These are phyloP conservation scores for Miniopterus natalensis DNA, from an alignment of 2,113 vertebrate genomes.

Conservation along the genomic window DNA sequence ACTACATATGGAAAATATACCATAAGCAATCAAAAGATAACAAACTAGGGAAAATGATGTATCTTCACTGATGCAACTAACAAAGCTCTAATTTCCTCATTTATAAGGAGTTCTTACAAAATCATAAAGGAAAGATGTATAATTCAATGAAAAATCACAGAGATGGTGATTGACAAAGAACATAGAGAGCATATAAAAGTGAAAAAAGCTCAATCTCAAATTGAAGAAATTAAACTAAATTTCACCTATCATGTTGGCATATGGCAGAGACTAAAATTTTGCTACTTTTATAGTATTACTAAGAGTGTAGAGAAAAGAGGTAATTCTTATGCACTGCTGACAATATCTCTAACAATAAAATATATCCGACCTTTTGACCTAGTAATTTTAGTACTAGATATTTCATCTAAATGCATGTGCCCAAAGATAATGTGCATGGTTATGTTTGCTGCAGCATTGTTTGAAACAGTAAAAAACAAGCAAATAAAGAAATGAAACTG, in stretches of 20 bases:
- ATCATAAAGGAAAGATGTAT: neutral
- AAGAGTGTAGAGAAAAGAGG: neutral
- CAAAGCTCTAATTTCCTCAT: neutral
- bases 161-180: neutral
- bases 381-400: neutral
- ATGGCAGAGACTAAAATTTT: neutral
- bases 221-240: conserved; percentile 33
- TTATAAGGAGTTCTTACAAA: conserved; percentile 14
- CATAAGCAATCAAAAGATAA: conserved; percentile 4
- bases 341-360: conserved; percentile 21
- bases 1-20: neutral
- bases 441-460: neutral
- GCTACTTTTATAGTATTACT: neutral
- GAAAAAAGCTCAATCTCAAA: neutral
- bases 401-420: neutral
- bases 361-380: neutral
- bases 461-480: neutral
- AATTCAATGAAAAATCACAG: conserved; percentile 48
- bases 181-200: neutral
- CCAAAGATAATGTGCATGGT: neutral
- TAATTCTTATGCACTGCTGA: neutral
- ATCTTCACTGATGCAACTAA: neutral
- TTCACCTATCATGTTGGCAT: neutral
- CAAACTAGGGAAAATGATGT: neutral
- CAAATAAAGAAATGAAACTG: neutral